Percentiles rank a stretch among this genome's conserved stretches.
phyloP scores from a whole-genome alignment of 2,113 vertebrate species.

The Aspiorhynchus laticeps region DNA sequence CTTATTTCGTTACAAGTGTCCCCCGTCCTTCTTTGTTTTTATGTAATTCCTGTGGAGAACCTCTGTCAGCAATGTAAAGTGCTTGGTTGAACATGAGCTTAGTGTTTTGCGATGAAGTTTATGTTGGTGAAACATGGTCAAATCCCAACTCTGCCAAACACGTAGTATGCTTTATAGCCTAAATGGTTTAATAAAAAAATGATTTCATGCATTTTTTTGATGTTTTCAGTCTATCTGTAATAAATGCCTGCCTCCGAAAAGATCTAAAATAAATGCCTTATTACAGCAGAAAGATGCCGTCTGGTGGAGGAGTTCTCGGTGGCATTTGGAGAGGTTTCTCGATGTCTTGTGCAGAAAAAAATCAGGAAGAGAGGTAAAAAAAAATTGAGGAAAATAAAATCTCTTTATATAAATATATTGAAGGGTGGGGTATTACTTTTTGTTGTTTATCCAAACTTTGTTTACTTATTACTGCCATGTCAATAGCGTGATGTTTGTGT shows the following conservation, averaged over 20 bases:
- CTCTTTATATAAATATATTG: constrained; percentile 69
- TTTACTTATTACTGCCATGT: constrained; percentile 93
- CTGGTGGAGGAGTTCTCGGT: constrained; percentile 71
- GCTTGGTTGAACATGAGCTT: constrained; percentile 38
- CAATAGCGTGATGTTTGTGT: constrained; percentile 85
- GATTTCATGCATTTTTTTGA: constrained; percentile 60
- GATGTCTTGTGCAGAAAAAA: constrained; percentile 61
- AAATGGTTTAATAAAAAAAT: constrained; percentile 21
- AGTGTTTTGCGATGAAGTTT: not conserved
- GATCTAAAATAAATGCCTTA: constrained; percentile 87
- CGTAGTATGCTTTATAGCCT: not conserved
- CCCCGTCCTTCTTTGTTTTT: constrained; percentile 39
- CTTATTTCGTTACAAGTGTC: constrained; percentile 31
- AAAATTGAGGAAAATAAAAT: constrained; percentile 65
- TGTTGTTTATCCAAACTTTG: constrained; percentile 78
- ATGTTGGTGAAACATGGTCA: constrained; percentile 9
- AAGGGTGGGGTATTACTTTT: constrained; percentile 74
- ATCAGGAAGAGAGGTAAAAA: constrained; percentile 55
- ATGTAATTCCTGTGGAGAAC: constrained; percentile 33
- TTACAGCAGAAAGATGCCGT: constrained; percentile 82
- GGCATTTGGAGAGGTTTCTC: constrained; percentile 79
- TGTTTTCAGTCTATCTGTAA: constrained; percentile 21
- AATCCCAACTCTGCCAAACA: constrained; percentile 53
- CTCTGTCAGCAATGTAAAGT: constrained; percentile 41
- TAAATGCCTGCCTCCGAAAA: constrained; percentile 69